Conservation (phyloP, 2,888 invertebrate species). For the Tachina lurida region DNA sequence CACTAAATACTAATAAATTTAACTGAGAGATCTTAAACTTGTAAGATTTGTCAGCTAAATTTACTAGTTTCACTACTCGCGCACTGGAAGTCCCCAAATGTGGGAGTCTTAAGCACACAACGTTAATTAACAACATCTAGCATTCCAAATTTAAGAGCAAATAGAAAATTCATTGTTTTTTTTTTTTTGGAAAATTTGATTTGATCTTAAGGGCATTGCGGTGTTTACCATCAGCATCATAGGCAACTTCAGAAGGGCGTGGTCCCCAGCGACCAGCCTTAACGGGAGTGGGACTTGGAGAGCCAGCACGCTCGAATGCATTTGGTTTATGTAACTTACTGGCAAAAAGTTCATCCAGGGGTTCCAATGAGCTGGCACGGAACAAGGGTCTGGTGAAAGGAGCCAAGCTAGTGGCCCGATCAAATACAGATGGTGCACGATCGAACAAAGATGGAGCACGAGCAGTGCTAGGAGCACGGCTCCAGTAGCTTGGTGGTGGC, state of each 20-base stretch:
- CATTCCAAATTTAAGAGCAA: constrained; percentile 55
- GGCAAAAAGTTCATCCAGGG: constrained; percentile 81
- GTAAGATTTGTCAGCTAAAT: background rate
- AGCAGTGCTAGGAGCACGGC: constrained; percentile 75
- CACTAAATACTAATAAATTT: constrained; percentile 6
- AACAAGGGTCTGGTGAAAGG: constrained; percentile 78
- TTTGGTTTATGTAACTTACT: constrained; percentile 79
- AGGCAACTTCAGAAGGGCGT: constrained; percentile 88
- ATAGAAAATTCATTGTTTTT: background rate
- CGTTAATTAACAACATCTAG: constrained; percentile 50
- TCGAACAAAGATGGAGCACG: constrained; percentile 79
- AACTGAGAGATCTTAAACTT: background rate
- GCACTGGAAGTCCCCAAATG: background rate
- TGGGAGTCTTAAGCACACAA: background rate
- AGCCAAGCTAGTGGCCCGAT: constrained; percentile 80
- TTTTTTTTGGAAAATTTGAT: constrained; percentile 2
- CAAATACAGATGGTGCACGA: constrained; percentile 77
- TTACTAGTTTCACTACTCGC: constrained; percentile 17
- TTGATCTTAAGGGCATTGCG: constrained; percentile 25
- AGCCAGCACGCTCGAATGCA: constrained; percentile 84
- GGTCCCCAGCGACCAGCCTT: constrained; percentile 88
- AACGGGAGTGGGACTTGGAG: constrained; percentile 87
- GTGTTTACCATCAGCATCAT: constrained; percentile 88
- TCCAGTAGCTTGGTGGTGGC: constrained; percentile 79
- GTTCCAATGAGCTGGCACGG: constrained; percentile 82